phyloP scores from a whole-genome alignment of 2,113 vertebrate species.

The Channa maculata region DNA sequence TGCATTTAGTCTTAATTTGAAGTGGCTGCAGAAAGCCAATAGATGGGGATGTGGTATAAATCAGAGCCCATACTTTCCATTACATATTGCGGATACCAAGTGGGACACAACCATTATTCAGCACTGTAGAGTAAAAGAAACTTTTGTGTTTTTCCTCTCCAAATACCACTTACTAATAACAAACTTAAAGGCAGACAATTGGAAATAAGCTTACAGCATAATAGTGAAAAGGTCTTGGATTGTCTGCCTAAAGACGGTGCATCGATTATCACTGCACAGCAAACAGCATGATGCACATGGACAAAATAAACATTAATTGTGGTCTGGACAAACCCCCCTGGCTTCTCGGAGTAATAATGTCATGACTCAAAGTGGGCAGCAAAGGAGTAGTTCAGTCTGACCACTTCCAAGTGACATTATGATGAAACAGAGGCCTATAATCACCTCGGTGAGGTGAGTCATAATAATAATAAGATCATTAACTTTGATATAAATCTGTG shows the following conservation, averaged over 20 bases:
- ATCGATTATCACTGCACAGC: constrained; percentile 13
- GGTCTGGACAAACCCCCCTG: constrained; percentile 42
- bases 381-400: constrained; percentile 31
- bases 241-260: background rate
- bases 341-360: constrained; percentile 54
- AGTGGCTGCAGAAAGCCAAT: constrained; percentile 32
- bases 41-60: constrained; percentile 61
- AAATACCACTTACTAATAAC: constrained; percentile 19
- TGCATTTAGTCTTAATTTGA: background rate
- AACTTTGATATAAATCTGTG: constrained; percentile 8
- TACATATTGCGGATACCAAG: constrained; percentile 10
- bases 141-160: constrained; percentile 8
- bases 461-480: constrained; percentile 11
- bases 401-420: constrained; percentile 49
- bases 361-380: constrained; percentile 40
- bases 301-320: constrained; percentile 18
- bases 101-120: constrained; percentile 28
- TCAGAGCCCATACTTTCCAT: background rate
- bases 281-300: constrained; percentile 29
- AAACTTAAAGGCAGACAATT: background rate
- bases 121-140: constrained; percentile 4
- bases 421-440: constrained; percentile 19
- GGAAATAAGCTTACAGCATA: constrained; percentile 13
- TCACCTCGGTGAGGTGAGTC: background rate
- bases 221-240: too few species aligned